Evolutionary conservation across 2,888 invertebrate genomes (phyloP), one percentile per base, ranked within the genome.

Genomic region (Pyrgus malvae): DNA sequence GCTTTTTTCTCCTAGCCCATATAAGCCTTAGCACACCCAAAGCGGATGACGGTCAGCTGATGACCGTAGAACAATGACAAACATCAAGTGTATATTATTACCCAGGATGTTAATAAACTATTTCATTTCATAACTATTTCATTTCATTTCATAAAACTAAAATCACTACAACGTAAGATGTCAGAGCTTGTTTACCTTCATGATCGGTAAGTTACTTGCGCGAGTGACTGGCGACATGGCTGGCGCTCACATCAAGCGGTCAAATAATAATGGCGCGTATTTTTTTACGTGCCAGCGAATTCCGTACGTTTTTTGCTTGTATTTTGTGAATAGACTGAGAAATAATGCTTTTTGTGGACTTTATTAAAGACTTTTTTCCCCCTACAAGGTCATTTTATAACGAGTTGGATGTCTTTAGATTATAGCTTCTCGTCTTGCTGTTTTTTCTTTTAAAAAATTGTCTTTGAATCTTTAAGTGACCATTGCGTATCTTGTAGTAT

Each of bases 231-330:
- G 44, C 56, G 35, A 44, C 51, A 49, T 11, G 48, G 42, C 41
- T 11, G 48, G 42, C 41, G 48, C 38, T 41, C 33, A 50, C 37
- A 35, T 49, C 46, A 27, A 56, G 44, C 37, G 53, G 55, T 46
- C 11, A 55, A 37, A 48, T 56, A 60, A 60, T 58, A 56, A 60
- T 59, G 56, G 56, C 58, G 42, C 37, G 9, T 33, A 4, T 23
- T 5, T 57, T 54, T 59, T 63, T 62, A 62, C 55, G 55, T 38
- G 56, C 56, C 55, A 48, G 61, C 49, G 35, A 33, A 62, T 58
- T 59, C 51, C 56, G 37, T 48, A 23, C 35, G 55, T 56, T 62
- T 63, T 60, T 54, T 51, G 51, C 44, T 51, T 25, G 41, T 49
- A 41, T 49, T 41, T 49, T 16, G 27, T 44, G 45, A 35, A 59